phyloP scores from a whole-genome alignment of 2,113 vertebrate genomes.

The Centropristis striata region DNA sequence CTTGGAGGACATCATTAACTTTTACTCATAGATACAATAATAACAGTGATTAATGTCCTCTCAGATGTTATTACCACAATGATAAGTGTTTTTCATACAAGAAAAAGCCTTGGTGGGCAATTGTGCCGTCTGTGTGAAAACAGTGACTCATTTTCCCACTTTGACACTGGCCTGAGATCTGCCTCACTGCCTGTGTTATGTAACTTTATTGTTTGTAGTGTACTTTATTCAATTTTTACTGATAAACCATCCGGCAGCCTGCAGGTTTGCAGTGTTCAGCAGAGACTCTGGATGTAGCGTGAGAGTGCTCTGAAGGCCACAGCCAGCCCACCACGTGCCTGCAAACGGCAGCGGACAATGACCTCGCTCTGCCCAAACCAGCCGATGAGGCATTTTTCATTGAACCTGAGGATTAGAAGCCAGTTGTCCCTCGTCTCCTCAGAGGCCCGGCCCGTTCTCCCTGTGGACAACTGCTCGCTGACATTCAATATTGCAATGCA shows the following conservation, averaged over 20 bases:
- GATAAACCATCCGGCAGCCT: not conserved
- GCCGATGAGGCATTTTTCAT: constrained; percentile 75
- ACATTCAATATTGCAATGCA: constrained; percentile 16
- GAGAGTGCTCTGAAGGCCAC: constrained; percentile 24
- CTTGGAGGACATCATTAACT: not conserved
- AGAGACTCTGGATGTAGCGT: constrained; percentile 22
- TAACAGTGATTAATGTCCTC: constrained; percentile 8
- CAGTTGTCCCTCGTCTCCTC: constrained; percentile 50
- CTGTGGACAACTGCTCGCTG: not conserved
- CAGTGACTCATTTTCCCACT: constrained; percentile 26
- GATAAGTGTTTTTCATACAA: constrained; percentile 21
- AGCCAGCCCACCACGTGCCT: constrained; percentile 17
- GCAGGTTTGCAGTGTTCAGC: constrained; percentile 34
- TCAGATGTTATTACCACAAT: constrained; percentile 5
- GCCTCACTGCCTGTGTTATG: constrained; percentile 12
- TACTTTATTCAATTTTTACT: not conserved
- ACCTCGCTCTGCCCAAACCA: constrained; percentile 49
- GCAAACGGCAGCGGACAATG: constrained; percentile 53
- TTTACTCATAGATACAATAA: constrained; percentile 3
- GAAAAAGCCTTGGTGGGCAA: constrained; percentile 12
- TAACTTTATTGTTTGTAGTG: not conserved
- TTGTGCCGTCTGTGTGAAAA: constrained; percentile 25
- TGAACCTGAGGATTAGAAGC: constrained; percentile 75
- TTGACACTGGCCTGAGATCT: constrained; percentile 16
- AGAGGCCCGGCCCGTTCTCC: constrained; percentile 48